Conservation (phyloP, 1,140 invertebrate species). For the Rhopalosiphum padi region DNA sequence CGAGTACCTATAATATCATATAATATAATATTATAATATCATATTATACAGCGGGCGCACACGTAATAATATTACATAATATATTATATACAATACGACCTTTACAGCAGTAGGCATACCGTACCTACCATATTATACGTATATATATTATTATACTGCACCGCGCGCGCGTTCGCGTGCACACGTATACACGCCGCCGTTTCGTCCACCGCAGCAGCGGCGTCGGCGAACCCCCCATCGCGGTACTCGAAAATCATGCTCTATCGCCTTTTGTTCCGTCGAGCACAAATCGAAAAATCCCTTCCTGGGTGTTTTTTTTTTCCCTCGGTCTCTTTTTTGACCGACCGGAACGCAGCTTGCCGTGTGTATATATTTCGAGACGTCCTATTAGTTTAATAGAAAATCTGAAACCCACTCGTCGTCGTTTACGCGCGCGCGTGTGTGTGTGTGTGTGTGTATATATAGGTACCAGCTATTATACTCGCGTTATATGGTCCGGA, state of each 20-base stretch:
- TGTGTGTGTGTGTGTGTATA: neutral
- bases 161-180: neutral
- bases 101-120: neutral
- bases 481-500: neutral
- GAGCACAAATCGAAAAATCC: constrained; percentile 20
- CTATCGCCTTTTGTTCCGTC: constrained; percentile 24
- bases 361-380: neutral
- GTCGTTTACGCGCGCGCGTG: neutral
- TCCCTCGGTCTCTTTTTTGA: neutral
- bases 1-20: neutral
- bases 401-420: constrained; percentile 31
- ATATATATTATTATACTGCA: neutral
- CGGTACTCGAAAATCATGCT: constrained; percentile 11
- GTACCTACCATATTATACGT: neutral
- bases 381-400: constrained; percentile 49
- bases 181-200: neutral
- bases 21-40: neutral
- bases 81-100: neutral
- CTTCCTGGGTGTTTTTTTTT: neutral
- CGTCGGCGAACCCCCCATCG: neutral
- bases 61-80: neutral
- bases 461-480: neutral
- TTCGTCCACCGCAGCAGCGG: neutral
- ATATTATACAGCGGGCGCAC: neutral
- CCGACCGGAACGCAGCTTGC: neutral